These are phyloP conservation scores for Himalopsyche japonica DNA, from an alignment of 2,888 invertebrate genomes.

Conservation along the genomic window DNA sequence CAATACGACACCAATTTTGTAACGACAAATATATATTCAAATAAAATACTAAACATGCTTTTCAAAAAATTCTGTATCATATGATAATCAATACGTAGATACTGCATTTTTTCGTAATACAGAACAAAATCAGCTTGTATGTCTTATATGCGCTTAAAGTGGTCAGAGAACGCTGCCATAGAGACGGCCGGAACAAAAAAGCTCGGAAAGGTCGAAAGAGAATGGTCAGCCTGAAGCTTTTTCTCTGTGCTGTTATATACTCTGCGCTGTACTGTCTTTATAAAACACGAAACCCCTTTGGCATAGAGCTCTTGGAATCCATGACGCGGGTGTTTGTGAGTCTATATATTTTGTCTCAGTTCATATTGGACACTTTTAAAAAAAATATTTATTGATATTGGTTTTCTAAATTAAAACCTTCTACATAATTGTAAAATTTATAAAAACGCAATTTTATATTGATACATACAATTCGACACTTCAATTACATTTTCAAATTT, in stretches of 20 bases:
- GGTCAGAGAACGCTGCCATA: constrained; percentile 58
- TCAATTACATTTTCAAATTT: no score
- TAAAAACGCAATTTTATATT: no score
- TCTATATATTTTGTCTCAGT: background rate
- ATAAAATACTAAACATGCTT: no score
- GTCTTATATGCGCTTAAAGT: constrained; percentile 54
- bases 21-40: no score
- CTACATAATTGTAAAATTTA: no score
- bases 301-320: constrained; percentile 9
- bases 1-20: no score
- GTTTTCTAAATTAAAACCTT: background rate
- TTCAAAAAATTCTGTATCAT: no score
- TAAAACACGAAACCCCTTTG: constrained; percentile 36
- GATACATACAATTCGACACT: no score
- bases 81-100: no score
- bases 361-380: background rate
- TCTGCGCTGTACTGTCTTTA: constrained; percentile 28
- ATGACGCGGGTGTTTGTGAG: background rate
- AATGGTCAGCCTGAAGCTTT: constrained; percentile 24
- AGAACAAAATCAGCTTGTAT: background rate
- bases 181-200: constrained; percentile 48
- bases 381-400: background rate
- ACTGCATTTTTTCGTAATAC: no score
- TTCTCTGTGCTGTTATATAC: constrained; percentile 4
- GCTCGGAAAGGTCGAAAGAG: constrained; percentile 13